phyloP scores from a whole-genome alignment of 2,888 invertebrate species.

The Tolmerus cingulatus region DNA sequence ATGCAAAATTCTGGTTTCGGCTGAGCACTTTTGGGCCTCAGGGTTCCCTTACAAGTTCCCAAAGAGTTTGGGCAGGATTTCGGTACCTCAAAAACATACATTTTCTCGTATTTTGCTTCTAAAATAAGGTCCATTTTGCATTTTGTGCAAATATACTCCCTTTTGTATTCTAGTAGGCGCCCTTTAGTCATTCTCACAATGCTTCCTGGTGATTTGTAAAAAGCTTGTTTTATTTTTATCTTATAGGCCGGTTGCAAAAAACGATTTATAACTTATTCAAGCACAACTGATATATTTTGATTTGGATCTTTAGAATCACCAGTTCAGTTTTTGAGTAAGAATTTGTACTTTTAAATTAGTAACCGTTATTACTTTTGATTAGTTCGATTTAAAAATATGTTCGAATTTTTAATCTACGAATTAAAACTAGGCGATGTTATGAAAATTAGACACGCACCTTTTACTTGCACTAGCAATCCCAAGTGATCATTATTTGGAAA shows the following conservation, averaged over 20 bases:
- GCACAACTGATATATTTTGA: no score
- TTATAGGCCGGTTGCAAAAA: not conserved
- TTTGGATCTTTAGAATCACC: no score
- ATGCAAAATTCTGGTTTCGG: slow-evolving; percentile 65
- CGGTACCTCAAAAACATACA: slow-evolving; percentile 63
- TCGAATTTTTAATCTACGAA: no score
- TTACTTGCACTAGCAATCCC: slow-evolving; percentile 76
- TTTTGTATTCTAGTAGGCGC: slow-evolving; percentile 78
- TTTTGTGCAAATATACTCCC: slow-evolving; percentile 77
- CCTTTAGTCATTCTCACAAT: slow-evolving; percentile 78
- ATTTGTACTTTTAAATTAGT: no score
- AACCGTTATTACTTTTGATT: no score
- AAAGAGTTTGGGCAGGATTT: slow-evolving; percentile 64
- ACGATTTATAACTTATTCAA: no score
- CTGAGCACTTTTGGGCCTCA: slow-evolving; percentile 67
- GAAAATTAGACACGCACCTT: slow-evolving; percentile 64
- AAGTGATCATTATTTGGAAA: slow-evolving; percentile 77
- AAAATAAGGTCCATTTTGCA: slow-evolving; percentile 74
- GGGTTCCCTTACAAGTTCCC: slow-evolving; percentile 65
- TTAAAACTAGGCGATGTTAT: not conserved
- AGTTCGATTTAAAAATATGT: no score
- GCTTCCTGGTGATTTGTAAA: slow-evolving; percentile 68
- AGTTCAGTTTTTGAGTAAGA: no score
- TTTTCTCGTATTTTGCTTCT: slow-evolving; percentile 75
- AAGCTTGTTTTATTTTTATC: not conserved